Evolutionary conservation across 2,797 vertebrate genomes (phyloP).

Genomic region (Acrossocheilus wenchowensis): DNA sequence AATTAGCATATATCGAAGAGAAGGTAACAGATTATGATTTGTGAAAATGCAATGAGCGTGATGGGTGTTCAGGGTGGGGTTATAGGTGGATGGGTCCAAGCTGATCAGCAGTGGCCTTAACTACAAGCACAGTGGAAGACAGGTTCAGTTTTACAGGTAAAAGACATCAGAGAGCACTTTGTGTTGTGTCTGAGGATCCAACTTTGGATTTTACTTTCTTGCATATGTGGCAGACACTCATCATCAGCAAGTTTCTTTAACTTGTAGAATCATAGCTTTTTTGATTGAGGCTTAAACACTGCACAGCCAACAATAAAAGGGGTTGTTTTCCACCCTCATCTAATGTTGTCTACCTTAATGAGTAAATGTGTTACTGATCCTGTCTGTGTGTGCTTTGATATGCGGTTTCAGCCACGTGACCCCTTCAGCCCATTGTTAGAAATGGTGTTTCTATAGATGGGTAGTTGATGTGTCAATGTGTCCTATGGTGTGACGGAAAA

Average conservation of each 20-base stretch:
- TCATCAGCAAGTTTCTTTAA: neutral
- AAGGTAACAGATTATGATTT: slow-evolving; percentile 4
- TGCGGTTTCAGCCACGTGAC: neutral
- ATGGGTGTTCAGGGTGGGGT: neutral
- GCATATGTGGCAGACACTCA: neutral
- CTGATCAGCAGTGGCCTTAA: slow-evolving; percentile 50
- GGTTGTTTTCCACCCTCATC: slow-evolving; percentile 22
- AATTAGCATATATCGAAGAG: slow-evolving; percentile 7
- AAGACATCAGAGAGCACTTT: slow-evolving; percentile 41
- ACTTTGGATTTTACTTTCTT: neutral
- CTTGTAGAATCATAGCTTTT: slow-evolving; percentile 5
- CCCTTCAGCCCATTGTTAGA: neutral
- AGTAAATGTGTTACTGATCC: neutral
- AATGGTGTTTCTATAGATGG: neutral
- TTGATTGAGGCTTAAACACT: slow-evolving; percentile 12
- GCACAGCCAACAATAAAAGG: slow-evolving; percentile 29
- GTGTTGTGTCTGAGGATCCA: slow-evolving; percentile 2
- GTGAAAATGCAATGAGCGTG: slow-evolving; percentile 5
- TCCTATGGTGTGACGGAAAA: too few species aligned
- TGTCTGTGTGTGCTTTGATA: neutral
- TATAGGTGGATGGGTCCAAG: slow-evolving; percentile 6
- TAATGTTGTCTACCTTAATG: neutral
- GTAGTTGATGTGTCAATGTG: too few species aligned
- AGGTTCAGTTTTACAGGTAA: slow-evolving; percentile 61
- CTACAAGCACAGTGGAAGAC: slow-evolving; percentile 49